phyloP scores from a whole-genome alignment of 1,140 invertebrate genomes.

The Neomicropteryx cornuta region DNA sequence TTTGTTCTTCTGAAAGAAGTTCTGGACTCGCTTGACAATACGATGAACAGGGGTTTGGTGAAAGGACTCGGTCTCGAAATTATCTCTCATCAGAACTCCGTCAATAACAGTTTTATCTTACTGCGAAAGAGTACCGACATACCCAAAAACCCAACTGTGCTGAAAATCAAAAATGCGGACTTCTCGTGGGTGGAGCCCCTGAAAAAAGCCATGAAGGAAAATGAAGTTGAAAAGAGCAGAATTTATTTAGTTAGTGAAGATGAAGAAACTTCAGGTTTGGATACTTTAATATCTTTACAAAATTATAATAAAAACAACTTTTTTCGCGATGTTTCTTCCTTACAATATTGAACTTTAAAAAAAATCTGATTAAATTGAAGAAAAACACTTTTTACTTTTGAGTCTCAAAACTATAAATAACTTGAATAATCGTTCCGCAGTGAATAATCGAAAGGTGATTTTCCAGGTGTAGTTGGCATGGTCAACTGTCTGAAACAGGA shows the following conservation, averaged over 20 bases:
- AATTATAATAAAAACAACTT: too few species aligned
- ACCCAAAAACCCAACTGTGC: constrained; percentile 34
- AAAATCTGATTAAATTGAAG: too few species aligned
- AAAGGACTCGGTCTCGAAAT: constrained; percentile 36
- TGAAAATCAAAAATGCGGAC: constrained; percentile 55
- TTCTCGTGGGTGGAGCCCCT: constrained; percentile 74
- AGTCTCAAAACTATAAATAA: too few species aligned
- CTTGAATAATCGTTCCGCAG: too few species aligned
- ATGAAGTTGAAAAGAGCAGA: constrained; percentile 43
- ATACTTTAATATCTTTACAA: too few species aligned
- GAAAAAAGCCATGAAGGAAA: constrained; percentile 54
- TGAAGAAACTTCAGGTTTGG: constrained; percentile 42
- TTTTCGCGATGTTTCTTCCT: too few species aligned
- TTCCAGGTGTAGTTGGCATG: constrained; percentile 68
- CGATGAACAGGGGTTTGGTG: constrained; percentile 23
- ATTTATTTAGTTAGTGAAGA: constrained; percentile 61
- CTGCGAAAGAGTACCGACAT: constrained; percentile 39
- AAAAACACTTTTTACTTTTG: too few species aligned
- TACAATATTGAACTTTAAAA: too few species aligned
- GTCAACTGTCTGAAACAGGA: constrained; percentile 82
- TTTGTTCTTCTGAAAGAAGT: constrained; percentile 70
- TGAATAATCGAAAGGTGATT: constrained; percentile 14
- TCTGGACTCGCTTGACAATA: constrained; percentile 37
- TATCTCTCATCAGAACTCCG: constrained; percentile 44
- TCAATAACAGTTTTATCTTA: constrained; percentile 46